phyloP scores from a whole-genome alignment of 2,888 invertebrate species.

The Sisyra nigra region DNA sequence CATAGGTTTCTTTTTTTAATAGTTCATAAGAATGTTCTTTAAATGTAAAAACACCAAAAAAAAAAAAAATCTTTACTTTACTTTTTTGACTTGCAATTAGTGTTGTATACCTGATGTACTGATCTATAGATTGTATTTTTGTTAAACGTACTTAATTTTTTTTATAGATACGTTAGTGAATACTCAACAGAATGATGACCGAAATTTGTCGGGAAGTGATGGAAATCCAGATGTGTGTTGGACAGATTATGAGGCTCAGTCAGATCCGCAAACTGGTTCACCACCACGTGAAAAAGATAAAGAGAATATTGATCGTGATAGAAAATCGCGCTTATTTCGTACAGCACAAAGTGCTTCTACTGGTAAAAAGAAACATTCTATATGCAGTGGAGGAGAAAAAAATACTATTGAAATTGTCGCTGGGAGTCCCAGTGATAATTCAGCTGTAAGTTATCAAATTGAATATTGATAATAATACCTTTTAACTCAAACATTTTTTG shows the following conservation, averaged over 20 bases:
- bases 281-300: conserved; percentile 35
- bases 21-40: too few relatives aligned
- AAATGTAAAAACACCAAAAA: too few relatives aligned
- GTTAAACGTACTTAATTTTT: conserved; percentile 4
- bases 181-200: conserved; percentile 18
- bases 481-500: too few relatives aligned
- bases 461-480: too few relatives aligned
- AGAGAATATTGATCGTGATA: conserved; percentile 20
- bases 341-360: conserved; percentile 40
- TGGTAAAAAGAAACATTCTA: conserved; percentile 47
- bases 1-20: too few relatives aligned
- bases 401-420: conserved; percentile 21
- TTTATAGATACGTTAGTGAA: conserved; percentile 8
- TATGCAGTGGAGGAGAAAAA: conserved; percentile 33
- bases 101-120: too few relatives aligned
- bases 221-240: conserved; percentile 33
- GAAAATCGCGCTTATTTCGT: conserved; percentile 47
- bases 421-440: background rate
- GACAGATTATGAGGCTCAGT: conserved; percentile 53
- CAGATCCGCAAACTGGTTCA: conserved; percentile 40
- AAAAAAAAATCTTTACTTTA: too few relatives aligned
- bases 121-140: background rate
- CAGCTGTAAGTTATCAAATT: conserved; percentile 5
- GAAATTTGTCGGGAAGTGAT: conserved; percentile 36
- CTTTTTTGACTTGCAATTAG: too few relatives aligned